Evolutionary conservation across 2,113 vertebrate species (phyloP).

Genomic region (Notiomystis cincta): DNA sequence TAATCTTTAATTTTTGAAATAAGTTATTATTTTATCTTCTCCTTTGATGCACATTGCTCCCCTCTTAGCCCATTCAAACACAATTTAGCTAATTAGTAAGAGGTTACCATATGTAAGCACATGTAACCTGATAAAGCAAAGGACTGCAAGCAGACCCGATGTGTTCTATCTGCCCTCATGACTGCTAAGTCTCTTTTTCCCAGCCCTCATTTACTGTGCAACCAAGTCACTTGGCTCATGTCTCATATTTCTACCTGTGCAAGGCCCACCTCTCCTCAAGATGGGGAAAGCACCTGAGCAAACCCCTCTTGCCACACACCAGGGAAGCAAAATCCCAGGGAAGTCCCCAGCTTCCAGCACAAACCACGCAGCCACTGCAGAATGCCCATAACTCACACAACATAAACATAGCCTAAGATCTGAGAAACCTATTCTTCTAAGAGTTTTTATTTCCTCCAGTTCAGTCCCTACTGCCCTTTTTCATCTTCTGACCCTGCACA

Average conservation of each 20-base stretch:
- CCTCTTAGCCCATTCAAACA: neutral
- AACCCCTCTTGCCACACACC: neutral
- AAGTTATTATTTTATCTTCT: neutral
- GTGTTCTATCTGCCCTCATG: too few species aligned
- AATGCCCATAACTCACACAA: neutral
- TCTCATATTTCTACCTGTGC: neutral
- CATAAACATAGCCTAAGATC: neutral
- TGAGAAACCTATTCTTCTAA: neutral
- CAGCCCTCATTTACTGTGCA: neutral
- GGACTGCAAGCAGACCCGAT: neutral
- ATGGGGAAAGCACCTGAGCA: neutral
- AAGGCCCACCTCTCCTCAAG: neutral
- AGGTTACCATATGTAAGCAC: accelerated
- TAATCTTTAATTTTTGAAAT: neutral
- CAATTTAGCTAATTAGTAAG: neutral
- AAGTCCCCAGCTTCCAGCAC: neutral
- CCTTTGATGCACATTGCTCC: neutral
- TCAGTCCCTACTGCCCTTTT: neutral
- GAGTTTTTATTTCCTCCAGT: neutral
- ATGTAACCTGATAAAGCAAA: neutral
- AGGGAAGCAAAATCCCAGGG: neutral
- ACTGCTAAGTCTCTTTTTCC: neutral
- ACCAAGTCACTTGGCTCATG: neutral
- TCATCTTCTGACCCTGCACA: neutral
- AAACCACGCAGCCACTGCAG: neutral